These are phyloP conservation scores for Cygnus olor DNA, from an alignment of 2,797 vertebrate species.

Conservation along the genomic window DNA sequence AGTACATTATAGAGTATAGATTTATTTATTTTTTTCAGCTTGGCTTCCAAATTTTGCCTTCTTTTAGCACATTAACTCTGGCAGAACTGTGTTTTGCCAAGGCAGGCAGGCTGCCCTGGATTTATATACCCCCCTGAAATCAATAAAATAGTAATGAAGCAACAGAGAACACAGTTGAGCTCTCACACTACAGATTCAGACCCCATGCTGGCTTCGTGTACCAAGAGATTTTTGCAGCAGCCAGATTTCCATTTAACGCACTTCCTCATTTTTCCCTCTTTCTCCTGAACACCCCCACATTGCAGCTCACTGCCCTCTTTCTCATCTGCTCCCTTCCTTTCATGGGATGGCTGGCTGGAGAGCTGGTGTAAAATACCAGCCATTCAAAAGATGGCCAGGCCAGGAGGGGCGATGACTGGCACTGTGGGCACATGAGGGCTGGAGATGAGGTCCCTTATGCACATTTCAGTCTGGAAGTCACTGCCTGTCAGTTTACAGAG, in stretches of 20 bases:
- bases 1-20: not conserved
- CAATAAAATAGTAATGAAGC: conserved; percentile 71
- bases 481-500: conserved; percentile 5
- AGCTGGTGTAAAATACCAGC: conserved; percentile 44
- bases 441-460: not conserved
- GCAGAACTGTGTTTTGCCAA: conserved; percentile 21
- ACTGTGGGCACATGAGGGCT: not conserved
- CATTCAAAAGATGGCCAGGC: not conserved
- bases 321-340: conserved; percentile 1
- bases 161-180: conserved; percentile 22
- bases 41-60: conserved; percentile 1
- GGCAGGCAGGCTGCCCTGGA: conserved; percentile 23
- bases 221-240: conserved; percentile 42
- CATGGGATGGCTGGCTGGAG: conserved; percentile 41
- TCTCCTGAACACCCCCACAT: conserved; percentile 5
- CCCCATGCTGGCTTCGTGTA: conserved; percentile 56
- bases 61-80: not conserved
- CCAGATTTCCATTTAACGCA: conserved; percentile 49
- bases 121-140: conserved; percentile 60
- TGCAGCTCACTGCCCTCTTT: not conserved
- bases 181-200: conserved; percentile 26
- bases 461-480: not conserved
- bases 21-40: not conserved
- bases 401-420: not conserved
- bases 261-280: conserved; percentile 50